These are phyloP conservation scores for Rhorus exstirpatorius DNA, from an alignment of 2,888 invertebrate genomes.

Conservation along the genomic window DNA sequence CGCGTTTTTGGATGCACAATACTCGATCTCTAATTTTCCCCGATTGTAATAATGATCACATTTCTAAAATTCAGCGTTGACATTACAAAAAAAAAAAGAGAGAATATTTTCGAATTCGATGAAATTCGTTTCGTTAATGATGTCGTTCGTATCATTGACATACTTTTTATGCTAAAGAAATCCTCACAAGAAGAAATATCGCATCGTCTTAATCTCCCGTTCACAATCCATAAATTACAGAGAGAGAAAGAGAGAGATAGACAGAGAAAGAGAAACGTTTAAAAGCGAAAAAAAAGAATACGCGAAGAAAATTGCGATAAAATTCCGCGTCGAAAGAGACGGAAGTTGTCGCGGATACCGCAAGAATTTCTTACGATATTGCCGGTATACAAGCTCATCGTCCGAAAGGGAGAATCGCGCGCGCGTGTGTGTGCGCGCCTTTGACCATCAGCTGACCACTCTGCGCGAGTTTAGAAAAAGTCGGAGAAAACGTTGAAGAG, in stretches of 20 bases:
- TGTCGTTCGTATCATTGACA: background rate
- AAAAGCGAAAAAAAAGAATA: conserved; percentile 11
- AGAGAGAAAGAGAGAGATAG: conserved; percentile 7
- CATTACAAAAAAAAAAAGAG: background rate
- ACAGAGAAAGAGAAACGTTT: conserved; percentile 12
- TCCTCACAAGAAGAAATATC: conserved; percentile 11
- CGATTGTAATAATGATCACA: too few species aligned
- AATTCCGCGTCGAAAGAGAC: conserved; percentile 51
- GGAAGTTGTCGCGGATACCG: conserved; percentile 65
- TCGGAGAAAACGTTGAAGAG: conserved; percentile 52
- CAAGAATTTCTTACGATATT: conserved; percentile 55
- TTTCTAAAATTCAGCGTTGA: too few species aligned
- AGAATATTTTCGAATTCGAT: background rate
- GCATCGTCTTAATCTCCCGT: background rate
- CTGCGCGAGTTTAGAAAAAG: conserved; percentile 58
- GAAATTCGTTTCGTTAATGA: background rate
- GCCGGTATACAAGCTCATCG: conserved; percentile 29
- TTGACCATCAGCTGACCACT: conserved; percentile 26
- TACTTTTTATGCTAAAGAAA: too few species aligned
- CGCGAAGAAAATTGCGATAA: conserved; percentile 43
- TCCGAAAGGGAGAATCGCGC: conserved; percentile 15
- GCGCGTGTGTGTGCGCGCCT: conserved; percentile 34
- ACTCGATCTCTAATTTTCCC: too few species aligned
- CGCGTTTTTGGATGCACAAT: too few species aligned
- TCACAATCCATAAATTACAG: conserved; percentile 5